Evolutionary conservation across 2,888 invertebrate genomes (phyloP), one percentile per base, ranked within the genome.

Genomic region (Eulithis prunata): DNA sequence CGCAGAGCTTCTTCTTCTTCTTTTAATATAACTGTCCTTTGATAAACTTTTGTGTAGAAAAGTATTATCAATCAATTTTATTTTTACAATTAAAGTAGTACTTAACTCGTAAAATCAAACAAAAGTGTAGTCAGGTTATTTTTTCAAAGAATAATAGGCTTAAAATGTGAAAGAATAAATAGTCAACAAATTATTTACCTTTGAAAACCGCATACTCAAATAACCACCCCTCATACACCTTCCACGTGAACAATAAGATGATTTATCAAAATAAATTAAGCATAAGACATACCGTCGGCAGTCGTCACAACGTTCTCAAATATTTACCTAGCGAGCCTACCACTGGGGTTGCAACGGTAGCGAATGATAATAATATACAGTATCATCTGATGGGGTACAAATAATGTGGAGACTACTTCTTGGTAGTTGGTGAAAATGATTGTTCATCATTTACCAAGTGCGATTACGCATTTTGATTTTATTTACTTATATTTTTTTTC

Each of bases 181-280:
- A 13, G 14, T 52, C 43, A 51, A 12, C 6, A 45, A 62, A 45
- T 21, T 21, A 57, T 62, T 62, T 57, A 64, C 58, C 52, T 65
- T 47, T 38, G 7, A 10, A 49, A 49, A 49, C 49, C 49, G 49
- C 21, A 49, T 11, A 41, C 6, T 49, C 21, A 59, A 71, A 73
- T 72, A 75, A 64, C 64, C 69, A 36, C 70, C 71, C 78, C 76
- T 79, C 61, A 86, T 83, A 86, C 73, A 81, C 78, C 82, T 84
- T 41, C 32, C n/a, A 72, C 78, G 69, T 72, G 76, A 79, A 82
- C 68, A 80, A 81, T 69, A 86, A 87, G 89, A 91, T 91, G 89
- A 93, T 92, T 90, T 88, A 88, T 91, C 91, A 92, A 91, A 92
- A 91, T 91, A 93, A 93, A 93, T 92, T 91, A 92, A 82, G 87